phyloP scores from a whole-genome alignment of 2,888 invertebrate genomes.

The Drosophila monieri region DNA sequence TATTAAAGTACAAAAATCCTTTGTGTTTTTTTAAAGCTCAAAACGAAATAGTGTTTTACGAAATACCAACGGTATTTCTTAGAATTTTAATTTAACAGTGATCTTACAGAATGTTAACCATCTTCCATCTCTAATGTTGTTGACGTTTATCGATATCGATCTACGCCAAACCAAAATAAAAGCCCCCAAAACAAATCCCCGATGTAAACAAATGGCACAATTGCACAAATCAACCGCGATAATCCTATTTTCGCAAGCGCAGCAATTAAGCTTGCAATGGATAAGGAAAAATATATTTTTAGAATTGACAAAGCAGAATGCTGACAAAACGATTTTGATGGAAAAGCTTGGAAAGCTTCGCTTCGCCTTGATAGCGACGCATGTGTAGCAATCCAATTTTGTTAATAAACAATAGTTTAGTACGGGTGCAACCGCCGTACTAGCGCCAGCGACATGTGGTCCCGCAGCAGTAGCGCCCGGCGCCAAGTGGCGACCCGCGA shows the following conservation, averaged over 20 bases:
- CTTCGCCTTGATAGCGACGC: conserved; percentile 24
- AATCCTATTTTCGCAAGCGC: conserved; percentile 33
- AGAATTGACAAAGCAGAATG: conserved; percentile 22
- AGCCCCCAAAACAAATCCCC: background rate
- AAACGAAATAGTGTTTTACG: too few species aligned
- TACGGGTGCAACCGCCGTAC: conserved; percentile 27
- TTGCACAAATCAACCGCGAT: conserved; percentile 4
- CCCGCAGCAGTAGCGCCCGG: conserved; percentile 29
- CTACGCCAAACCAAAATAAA: background rate
- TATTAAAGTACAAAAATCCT: conserved; percentile 61
- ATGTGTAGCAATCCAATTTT: conserved; percentile 7
- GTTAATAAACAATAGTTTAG: conserved; percentile 43
- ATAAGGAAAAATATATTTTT: conserved; percentile 39
- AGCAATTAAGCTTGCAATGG: conserved; percentile 52
- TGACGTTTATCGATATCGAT: conserved; percentile 17
- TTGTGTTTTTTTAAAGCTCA: background rate
- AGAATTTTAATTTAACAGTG: background rate
- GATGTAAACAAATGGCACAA: background rate
- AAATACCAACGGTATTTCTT: background rate
- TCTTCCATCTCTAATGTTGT: conserved; percentile 2
- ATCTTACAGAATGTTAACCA: conserved; percentile 3
- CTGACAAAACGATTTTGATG: conserved; percentile 45
- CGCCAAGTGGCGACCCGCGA: conserved; percentile 26
- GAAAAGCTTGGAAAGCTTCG: conserved; percentile 44
- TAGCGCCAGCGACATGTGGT: conserved; percentile 41